A percentile compares a stretch with the other conserved stretches of the same genome.
Evolutionary conservation across 2,888 invertebrate species (phyloP).

Genomic region (Dolichopus griseipennis): DNA sequence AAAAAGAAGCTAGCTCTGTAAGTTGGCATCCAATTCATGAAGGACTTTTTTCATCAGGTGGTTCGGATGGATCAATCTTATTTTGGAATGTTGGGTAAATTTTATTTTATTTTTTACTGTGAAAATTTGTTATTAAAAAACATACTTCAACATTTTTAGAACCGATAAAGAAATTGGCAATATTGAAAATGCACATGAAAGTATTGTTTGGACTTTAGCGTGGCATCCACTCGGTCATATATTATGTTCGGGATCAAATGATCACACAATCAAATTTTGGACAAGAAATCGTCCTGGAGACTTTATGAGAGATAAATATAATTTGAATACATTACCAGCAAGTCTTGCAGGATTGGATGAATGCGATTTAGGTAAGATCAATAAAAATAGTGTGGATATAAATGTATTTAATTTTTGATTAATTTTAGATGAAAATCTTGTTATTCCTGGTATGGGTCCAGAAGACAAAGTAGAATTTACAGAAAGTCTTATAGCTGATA

Average conservation of each 20-base stretch:
- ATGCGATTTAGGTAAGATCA: slow-evolving; percentile 54
- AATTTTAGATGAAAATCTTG: slow-evolving; percentile 60
- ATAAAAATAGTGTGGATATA: slow-evolving; percentile 9
- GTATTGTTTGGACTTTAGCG: slow-evolving; percentile 96
- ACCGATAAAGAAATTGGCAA: slow-evolving; percentile 97
- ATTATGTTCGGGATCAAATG: slow-evolving; percentile 98
- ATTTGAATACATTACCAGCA: slow-evolving; percentile 82
- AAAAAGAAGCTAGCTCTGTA: slow-evolving; percentile 94
- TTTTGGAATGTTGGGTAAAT: slow-evolving; percentile 96
- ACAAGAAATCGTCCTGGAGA: slow-evolving; percentile 97
- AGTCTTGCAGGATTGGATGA: slow-evolving; percentile 66
- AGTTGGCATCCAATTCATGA: slow-evolving; percentile 99
- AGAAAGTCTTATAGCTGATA: slow-evolving; percentile 52
- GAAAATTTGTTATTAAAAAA: neutral
- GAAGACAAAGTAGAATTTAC: slow-evolving; percentile 82
- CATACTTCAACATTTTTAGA: slow-evolving; percentile 39
- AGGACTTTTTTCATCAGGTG: slow-evolving; percentile 93
- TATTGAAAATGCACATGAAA: slow-evolving; percentile 98
- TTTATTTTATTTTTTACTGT: neutral
- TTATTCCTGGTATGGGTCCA: slow-evolving; percentile 96
- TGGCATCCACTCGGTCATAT: slow-evolving; percentile 99
- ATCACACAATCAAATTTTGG: slow-evolving; percentile 99
- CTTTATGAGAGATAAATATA: slow-evolving; percentile 95
- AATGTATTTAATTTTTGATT: slow-evolving; percentile 11
- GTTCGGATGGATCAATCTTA: slow-evolving; percentile 95